These are phyloP conservation scores for Stenolophus ochropezus DNA, from an alignment of 2,888 invertebrate genomes.

Conservation along the genomic window DNA sequence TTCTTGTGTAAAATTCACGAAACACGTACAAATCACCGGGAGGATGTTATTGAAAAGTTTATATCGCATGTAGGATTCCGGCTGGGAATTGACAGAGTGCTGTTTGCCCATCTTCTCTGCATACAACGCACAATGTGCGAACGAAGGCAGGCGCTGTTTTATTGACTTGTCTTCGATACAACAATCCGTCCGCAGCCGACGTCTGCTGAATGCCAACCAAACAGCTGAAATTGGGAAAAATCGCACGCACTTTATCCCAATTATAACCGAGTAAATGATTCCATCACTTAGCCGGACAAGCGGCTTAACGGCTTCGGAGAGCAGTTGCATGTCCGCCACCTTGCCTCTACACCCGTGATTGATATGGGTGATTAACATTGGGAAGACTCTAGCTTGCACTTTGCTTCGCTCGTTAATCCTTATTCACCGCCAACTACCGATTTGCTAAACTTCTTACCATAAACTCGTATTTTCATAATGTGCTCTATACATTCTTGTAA, in stretches of 20 bases:
- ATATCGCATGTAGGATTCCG: slow-evolving; percentile 14
- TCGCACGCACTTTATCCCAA: not conserved
- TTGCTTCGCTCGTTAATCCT: slow-evolving; percentile 26
- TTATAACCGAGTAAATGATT: not conserved
- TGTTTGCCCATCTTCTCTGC: slow-evolving; percentile 36
- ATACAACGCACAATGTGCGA: slow-evolving; percentile 44
- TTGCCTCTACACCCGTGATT: slow-evolving; percentile 51
- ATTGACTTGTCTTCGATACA: slow-evolving; percentile 47
- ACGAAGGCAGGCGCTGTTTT: slow-evolving; percentile 24
- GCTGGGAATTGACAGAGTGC: slow-evolving; percentile 29
- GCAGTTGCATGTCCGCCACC: slow-evolving; percentile 57
- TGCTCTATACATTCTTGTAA: not conserved
- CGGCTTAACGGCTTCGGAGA: slow-evolving; percentile 29
- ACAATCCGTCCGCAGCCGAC: slow-evolving; percentile 2
- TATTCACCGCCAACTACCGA: slow-evolving; percentile 31
- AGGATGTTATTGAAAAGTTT: slow-evolving; percentile 48
- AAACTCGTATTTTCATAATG: not conserved
- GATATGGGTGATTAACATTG: slow-evolving; percentile 51
- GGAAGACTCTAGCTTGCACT: slow-evolving; percentile 3
- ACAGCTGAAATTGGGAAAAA: slow-evolving; percentile 1
- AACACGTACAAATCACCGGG: slow-evolving; percentile 40
- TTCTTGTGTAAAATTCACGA: slow-evolving; percentile 36
- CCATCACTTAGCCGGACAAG: not conserved
- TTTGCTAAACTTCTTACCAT: not conserved
- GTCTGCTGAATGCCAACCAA: not conserved